Evolutionary conservation across 2,113 vertebrate genomes (phyloP), one percentile per base, ranked within the genome.

Genomic region (Struthio camelus): DNA sequence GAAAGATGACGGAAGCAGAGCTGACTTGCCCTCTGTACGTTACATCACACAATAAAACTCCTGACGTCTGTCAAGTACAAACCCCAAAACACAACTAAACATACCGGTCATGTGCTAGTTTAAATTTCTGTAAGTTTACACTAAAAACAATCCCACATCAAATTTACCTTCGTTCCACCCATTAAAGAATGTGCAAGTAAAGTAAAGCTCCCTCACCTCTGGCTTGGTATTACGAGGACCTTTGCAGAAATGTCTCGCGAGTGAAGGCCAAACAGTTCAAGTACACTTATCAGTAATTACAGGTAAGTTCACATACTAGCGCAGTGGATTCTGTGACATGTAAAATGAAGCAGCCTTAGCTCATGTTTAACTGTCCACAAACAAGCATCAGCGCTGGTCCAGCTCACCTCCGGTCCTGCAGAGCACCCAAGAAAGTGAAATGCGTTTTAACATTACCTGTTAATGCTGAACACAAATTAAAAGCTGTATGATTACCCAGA

Each of bases 191-290:
- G 2, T 1, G 1, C 15, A 6, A 13, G 7, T 4, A 19, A 10
- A 61, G 22, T 1, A 6, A 34, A 42, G 25, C 32, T 50, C 61
- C 78, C 46, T 61, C 66, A 18, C 14, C 59, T 50, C 65, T 20
- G 10, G 3, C 61, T 7, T 1, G 10, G 62, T 8, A 42, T 19
- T 14, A 10, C 0, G 3, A 8, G 3, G 34, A 56, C 38, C 46
- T 27, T 4, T 9, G 22, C 0, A 17, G 59, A 53, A n/a, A 22
- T 3, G 0, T 1, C 77, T 19, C 23, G 0, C 0, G 1, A 20
- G 32, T 8, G 54, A 75, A 10, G 54, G 56, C 5, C 27, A 5
- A 50, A 12, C 27, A 15, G 59, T 65, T 17, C 34, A 34, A 46
- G 69, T 3, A 5, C 25, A 1, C 12, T 23, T 2, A 23, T 3